Conservation (phyloP, 2,888 invertebrate genomes). For the Piscicola geometra region DNA sequence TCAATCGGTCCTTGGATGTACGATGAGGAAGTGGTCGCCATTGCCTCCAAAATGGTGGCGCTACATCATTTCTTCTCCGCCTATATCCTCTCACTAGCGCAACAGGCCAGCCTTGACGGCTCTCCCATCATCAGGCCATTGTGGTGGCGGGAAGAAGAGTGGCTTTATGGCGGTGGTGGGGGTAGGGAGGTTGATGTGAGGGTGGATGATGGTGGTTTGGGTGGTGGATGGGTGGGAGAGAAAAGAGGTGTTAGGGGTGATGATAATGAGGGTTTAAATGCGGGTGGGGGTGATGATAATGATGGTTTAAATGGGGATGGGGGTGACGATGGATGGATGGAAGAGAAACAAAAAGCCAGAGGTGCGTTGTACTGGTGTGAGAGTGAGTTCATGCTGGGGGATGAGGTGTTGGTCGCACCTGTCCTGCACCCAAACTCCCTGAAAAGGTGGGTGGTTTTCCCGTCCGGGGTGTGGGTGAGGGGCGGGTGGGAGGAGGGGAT, state of each 20-base stretch:
- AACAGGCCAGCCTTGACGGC: constrained; percentile 46
- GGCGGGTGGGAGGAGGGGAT: constrained; percentile 23
- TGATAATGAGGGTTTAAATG: background rate
- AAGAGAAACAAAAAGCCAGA: constrained; percentile 7
- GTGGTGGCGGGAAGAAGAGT: constrained; percentile 66
- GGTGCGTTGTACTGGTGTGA: background rate
- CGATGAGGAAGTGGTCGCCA: constrained; percentile 61
- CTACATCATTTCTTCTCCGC: constrained; percentile 42
- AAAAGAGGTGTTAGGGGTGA: too few relatives aligned
- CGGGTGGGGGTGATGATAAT: too few relatives aligned
- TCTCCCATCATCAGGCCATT: constrained; percentile 84
- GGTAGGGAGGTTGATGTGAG: too few relatives aligned
- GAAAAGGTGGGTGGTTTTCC: constrained; percentile 49
- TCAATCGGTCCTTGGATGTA: constrained; percentile 84
- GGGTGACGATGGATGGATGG: background rate
- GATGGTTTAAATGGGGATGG: background rate
- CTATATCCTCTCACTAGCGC: constrained; percentile 46
- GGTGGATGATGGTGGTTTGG: background rate
- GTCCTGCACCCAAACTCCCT: constrained; percentile 47
- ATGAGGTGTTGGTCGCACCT: constrained; percentile 52
- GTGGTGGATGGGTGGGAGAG: too few relatives aligned
- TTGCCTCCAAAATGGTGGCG: constrained; percentile 41
- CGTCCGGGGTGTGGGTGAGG: constrained; percentile 38
- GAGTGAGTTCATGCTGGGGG: constrained; percentile 50
- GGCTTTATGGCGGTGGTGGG: background rate